Percentiles rank a stretch among this genome's conserved stretches.
Conservation (phyloP, 2,888 invertebrate genomes). For the Stenchaetothrips biformis region DNA sequence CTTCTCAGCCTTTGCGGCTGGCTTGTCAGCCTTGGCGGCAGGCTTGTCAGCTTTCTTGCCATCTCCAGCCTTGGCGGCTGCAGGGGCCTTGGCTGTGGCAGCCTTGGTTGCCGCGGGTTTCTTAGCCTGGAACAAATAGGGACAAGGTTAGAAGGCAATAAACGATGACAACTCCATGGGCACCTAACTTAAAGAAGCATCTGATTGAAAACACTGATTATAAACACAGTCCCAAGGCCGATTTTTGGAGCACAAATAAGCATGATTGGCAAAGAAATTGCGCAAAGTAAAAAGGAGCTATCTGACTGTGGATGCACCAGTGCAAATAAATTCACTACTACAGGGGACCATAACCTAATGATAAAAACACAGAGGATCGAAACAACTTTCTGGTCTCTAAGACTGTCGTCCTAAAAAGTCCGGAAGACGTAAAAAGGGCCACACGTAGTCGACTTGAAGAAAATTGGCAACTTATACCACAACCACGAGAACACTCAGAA, state of each 20-base stretch:
- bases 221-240: neutral
- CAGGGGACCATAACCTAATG: neutral
- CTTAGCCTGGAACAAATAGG: conserved; percentile 48
- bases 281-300: neutral
- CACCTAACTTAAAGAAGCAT: conserved; percentile 33
- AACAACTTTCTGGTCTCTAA: neutral
- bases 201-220: neutral
- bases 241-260: neutral
- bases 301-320: neutral
- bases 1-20: conserved; percentile 19
- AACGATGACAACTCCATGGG: conserved; percentile 34
- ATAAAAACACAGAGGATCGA: neutral
- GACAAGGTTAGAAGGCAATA: conserved; percentile 39
- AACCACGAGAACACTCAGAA: neutral
- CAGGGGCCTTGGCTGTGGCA: neutral
- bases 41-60: conserved; percentile 54
- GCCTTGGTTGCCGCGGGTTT: conserved; percentile 24
- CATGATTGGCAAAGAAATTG: neutral
- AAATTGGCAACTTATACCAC: neutral
- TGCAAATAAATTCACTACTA: neutral
- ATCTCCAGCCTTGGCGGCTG: conserved; percentile 44
- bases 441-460: neutral
- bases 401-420: neutral
- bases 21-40: conserved; percentile 59
- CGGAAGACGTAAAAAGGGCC: neutral